Base-by-base conservation (phyloP, 30 jellyfish, hydroid and myxozoan species). In the Hydractinia echinata region DNA sequence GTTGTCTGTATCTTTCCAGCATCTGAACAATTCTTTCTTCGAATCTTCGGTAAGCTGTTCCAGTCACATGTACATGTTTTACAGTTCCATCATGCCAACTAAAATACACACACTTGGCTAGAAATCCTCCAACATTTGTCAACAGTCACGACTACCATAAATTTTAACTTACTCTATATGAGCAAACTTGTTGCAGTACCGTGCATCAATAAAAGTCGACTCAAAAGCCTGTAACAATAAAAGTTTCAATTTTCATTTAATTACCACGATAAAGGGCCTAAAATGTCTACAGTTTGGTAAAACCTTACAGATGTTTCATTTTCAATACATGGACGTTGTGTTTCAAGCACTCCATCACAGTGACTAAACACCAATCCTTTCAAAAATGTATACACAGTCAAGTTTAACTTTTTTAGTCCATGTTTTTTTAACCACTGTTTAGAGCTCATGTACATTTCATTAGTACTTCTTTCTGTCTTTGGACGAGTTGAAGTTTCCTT, bases 1-100 rank as follows among this genome's bases (percentile, higher is more conserved):
- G 84, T 69, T 81, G 76, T 18, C 83, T 85, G 68, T 94, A 94
- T 51, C 88, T 82, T 56, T 84, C 94, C 7, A 94, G 69, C 8
- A 94, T 67, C 5, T 79, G 87, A 11, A 76, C 66, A 8, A 94
- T 82, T 73, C 89, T 86, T 54, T 79, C 89, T 70, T 82, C 94
- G 88, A 81, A 94, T n/a, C 66, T 62, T 54, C 85, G 82, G 61
- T 83, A 93, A 91, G 82, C 84, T 54, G 96, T 90, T 19, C 94
- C 99, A 56, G 92, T 94, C 8, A 94, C 84, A 78, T 94, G 96
- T 74, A 94, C 95, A 76, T 94, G 99, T 89, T 84, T 87, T 4
- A 94, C 82, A 62, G 78, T 86, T 44, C 99, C 99, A 82, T 88
- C 99, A 14, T 66, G 81, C 93, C 92, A 94, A 21, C 99, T 94